Percentiles rank a stretch among this genome's conserved stretches.
These are phyloP conservation scores for Hydrozoanthus gracilis DNA, from an alignment of 92 coral and sea anemone species.

Conservation along the genomic window DNA sequence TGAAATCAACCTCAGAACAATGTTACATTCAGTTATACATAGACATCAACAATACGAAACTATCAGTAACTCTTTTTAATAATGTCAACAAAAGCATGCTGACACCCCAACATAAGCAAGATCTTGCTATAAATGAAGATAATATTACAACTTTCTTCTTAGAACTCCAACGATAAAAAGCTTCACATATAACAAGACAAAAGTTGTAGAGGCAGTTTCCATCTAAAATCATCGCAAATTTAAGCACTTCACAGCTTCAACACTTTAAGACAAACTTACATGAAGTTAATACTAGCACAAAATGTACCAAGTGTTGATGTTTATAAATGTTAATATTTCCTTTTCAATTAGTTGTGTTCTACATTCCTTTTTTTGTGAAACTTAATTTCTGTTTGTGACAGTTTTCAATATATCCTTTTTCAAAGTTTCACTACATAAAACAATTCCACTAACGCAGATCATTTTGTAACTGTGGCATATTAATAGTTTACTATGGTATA, in stretches of 20 bases:
- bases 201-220: slow-evolving; percentile 36
- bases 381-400: background rate
- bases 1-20: slow-evolving; percentile 48
- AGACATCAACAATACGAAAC: slow-evolving; percentile 15
- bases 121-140: slow-evolving; percentile 47
- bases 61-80: slow-evolving; percentile 38
- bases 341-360: background rate
- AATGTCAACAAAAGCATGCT: slow-evolving; percentile 41
- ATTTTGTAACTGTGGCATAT: slow-evolving; percentile 1
- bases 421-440: background rate
- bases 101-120: slow-evolving; percentile 31
- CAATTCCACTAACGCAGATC: background rate
- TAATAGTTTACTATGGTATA: background rate
- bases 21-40: slow-evolving; percentile 45
- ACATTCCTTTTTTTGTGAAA: background rate
- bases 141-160: slow-evolving; percentile 36
- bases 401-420: too few relatives aligned
- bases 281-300: background rate
- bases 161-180: slow-evolving; percentile 42
- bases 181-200: slow-evolving; percentile 41
- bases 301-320: background rate
- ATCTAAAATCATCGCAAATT: background rate
- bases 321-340: background rate
- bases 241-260: background rate
- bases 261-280: background rate